A percentile compares a stretch with the other conserved stretches of the same genome.
phyloP scores from a whole-genome alignment of 2,113 vertebrate species.

The Xyliphius kryptos region DNA sequence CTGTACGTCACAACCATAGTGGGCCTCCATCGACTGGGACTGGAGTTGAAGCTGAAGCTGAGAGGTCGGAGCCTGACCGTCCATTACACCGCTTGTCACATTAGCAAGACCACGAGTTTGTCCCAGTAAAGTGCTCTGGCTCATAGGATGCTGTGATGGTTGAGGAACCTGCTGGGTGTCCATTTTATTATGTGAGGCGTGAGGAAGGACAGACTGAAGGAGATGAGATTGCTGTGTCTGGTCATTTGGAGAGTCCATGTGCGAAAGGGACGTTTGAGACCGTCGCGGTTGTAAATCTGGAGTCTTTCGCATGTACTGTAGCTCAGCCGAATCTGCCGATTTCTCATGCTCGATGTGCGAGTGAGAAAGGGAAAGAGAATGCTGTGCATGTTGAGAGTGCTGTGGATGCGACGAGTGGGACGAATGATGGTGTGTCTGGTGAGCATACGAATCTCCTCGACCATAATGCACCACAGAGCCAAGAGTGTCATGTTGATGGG shows the following conservation, averaged over 20 bases:
- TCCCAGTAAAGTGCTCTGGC: conserved; percentile 62
- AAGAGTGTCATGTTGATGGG: conserved; percentile 61
- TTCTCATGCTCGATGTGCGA: conserved; percentile 65
- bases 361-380: conserved; percentile 49
- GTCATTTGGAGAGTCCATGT: conserved; percentile 65
- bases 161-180: conserved; percentile 53
- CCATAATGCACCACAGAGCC: conserved; percentile 76
- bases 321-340: conserved; percentile 58
- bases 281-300: conserved; percentile 55
- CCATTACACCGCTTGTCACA: conserved; percentile 49
- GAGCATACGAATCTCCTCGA: conserved; percentile 56
- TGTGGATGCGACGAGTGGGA: conserved; percentile 44
- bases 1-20: conserved; percentile 62
- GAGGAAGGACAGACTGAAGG: conserved; percentile 77
- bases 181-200: conserved; percentile 66
- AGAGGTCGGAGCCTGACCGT: conserved; percentile 59
- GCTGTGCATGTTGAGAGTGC: conserved; percentile 56
- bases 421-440: conserved; percentile 51
- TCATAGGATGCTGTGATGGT: conserved; percentile 53
- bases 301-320: conserved; percentile 61
- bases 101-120: conserved; percentile 43
- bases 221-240: conserved; percentile 63
- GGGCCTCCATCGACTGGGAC: conserved; percentile 68
- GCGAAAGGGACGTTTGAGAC: conserved; percentile 57
- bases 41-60: conserved; percentile 71